A percentile compares a stretch with the other conserved stretches of the same genome.
phyloP scores from a whole-genome alignment of 2,113 vertebrate genomes.

The Thomomys bottae region DNA sequence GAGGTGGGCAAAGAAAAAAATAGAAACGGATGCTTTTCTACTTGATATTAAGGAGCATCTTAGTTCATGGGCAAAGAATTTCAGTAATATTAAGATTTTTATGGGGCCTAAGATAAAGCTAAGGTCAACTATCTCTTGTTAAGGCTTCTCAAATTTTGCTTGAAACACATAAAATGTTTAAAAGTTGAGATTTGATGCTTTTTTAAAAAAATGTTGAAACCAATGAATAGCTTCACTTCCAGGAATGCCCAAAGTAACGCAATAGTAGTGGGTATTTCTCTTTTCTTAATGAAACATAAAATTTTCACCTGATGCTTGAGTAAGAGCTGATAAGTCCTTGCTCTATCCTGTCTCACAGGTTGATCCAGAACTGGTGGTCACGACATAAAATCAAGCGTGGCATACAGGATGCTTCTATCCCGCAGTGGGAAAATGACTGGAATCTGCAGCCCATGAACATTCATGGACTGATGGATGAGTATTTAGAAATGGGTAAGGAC shows the following conservation, averaged over 20 bases:
- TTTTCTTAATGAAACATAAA: background rate
- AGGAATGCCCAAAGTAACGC: background rate
- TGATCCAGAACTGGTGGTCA: constrained; percentile 99
- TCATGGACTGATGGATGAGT: constrained; percentile 97
- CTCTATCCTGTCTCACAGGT: constrained; percentile 82
- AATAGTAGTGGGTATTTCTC: background rate
- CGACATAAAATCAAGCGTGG: constrained; percentile 94
- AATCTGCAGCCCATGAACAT: constrained; percentile 99
- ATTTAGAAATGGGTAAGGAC: constrained; percentile 97
- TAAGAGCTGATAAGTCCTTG: constrained; percentile 21
- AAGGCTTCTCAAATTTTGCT: background rate
- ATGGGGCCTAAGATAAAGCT: background rate
- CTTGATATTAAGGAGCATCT: background rate
- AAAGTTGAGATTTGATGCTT: background rate
- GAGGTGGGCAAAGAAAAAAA: background rate
- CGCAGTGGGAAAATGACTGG: constrained; percentile 99
- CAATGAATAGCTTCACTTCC: background rate
- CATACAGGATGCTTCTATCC: constrained; percentile 91
- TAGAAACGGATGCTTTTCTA: background rate
- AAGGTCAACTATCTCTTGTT: background rate
- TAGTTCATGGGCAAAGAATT: background rate
- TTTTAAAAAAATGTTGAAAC: background rate
- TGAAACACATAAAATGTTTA: background rate
- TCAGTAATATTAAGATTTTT: background rate
- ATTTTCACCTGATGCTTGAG: background rate